Conservation (phyloP, 2,888 invertebrate genomes). For the Electrophaes corylata region DNA sequence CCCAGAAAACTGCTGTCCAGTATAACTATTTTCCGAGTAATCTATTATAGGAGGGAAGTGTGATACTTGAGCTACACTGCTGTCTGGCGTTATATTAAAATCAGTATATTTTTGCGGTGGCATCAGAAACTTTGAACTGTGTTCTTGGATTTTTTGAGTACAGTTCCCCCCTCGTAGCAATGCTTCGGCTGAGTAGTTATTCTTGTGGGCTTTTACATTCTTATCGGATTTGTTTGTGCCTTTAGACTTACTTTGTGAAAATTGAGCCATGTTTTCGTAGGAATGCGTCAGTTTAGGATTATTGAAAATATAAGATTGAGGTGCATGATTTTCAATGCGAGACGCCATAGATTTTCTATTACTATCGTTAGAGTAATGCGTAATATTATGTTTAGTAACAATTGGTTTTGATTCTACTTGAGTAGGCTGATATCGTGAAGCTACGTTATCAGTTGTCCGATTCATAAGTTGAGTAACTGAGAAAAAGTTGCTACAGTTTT, state of each 20-base stretch:
- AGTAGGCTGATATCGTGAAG: constrained; percentile 63
- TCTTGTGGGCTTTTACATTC: constrained; percentile 67
- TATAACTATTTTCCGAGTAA: constrained; percentile 72
- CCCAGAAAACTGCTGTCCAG: constrained; percentile 74
- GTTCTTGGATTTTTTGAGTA: constrained; percentile 68
- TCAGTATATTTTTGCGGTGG: constrained; percentile 72
- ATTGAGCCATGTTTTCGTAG: constrained; percentile 65
- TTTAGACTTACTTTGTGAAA: constrained; percentile 64
- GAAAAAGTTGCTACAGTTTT: constrained; percentile 75
- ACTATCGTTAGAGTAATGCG: constrained; percentile 59
- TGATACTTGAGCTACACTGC: constrained; percentile 75
- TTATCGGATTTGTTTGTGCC: constrained; percentile 65
- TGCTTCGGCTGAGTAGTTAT: constrained; percentile 77
- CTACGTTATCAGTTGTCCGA: constrained; percentile 68
- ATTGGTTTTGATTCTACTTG: constrained; percentile 60
- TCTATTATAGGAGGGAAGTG: constrained; percentile 77
- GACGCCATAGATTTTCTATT: constrained; percentile 61
- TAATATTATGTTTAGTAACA: constrained; percentile 60
- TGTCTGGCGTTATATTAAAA: constrained; percentile 65
- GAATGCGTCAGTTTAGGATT: constrained; percentile 63
- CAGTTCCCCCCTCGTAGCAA: constrained; percentile 70
- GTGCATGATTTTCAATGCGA: constrained; percentile 61
- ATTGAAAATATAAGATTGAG: constrained; percentile 70
- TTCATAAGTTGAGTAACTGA: constrained; percentile 80
- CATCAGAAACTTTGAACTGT: constrained; percentile 63